Evolutionary conservation across 2,113 vertebrate species (phyloP).

Genomic region (Plecotus auritus): DNA sequence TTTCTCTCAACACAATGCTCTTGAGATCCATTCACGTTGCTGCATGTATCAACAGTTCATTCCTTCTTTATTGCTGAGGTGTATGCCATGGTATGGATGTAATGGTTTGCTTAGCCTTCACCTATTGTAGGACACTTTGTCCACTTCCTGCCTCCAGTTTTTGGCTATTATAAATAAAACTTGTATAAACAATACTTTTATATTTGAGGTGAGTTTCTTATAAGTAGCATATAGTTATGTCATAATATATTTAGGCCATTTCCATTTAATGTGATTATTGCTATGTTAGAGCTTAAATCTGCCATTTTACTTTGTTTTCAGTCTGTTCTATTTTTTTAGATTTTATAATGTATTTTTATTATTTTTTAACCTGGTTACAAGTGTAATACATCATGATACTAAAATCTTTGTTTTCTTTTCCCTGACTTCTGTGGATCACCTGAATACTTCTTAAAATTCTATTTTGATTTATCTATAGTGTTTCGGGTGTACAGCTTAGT

Average conservation of each 20-base stretch:
- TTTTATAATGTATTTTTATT: background rate
- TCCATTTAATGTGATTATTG: conserved; percentile 10
- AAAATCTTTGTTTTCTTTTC: background rate
- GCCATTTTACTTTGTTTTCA: background rate
- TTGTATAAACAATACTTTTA: background rate
- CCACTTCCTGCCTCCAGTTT: background rate
- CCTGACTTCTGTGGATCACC: background rate
- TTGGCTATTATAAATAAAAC: background rate
- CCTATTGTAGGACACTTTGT: background rate
- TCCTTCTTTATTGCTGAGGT: background rate
- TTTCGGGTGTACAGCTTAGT: no score
- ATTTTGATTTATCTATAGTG: background rate
- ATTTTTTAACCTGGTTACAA: background rate
- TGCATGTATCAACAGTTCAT: background rate
- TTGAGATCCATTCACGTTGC: background rate
- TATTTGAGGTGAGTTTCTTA: background rate
- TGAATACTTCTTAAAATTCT: conserved; percentile 5
- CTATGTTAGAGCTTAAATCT: background rate
- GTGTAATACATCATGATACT: background rate
- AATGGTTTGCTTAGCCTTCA: background rate
- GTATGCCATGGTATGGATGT: background rate
- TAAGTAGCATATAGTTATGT: background rate
- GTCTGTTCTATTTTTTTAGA: background rate
- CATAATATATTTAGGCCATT: background rate
- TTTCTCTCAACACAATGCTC: background rate